Base-by-base conservation (phyloP, 2,888 invertebrate genomes). In the Graphium colonna region DNA sequence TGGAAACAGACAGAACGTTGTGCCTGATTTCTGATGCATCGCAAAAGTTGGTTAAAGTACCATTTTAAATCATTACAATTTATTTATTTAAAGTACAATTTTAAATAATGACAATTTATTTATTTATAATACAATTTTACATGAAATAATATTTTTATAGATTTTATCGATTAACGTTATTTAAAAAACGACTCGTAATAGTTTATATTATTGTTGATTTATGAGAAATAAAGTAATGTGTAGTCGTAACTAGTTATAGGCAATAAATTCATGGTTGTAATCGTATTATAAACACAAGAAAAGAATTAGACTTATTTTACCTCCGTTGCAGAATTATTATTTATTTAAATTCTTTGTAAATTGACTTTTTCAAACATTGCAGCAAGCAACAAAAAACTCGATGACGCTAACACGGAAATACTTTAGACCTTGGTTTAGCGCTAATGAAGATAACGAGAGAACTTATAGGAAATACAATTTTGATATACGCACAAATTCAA, bases 11-110 rank as follows among this genome's bases (percentile, higher is more conserved):
- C n/a, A n/a, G n/a, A n/a, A n/a, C n/a, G n/a, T 39, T 42, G 33
- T 4, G 12, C 18, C 15, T 15, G 39, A 42, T 42, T 42, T 42
- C 33, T 18, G 3, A 5, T 40, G 31, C 38, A 38, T 21, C 13
- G n/a, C n/a, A n/a, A 38, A 47, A 38, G 12, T 47, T 38, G 38
- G 38, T 47, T 47, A 9, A 38, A n/a, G n/a, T n/a, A 47, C 12
- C 46, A n/a, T 36, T 17, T 3, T 10, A 28, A 7, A 26, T 5
- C 26, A 3, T 26, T 26, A 26, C 3, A 26, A 5, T 3, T 26
- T 5, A 5, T 26, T 26, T 26, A 26, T 26, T 26, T 3, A 26
- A 26, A 26, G 26, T 7, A 26, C 4, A 26, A 26, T 3, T 26
- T 3, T 10, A 28, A 7, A 26, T 5, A 3, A 3, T 26, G 3